Conservation (phyloP, 2,797 vertebrate genomes). For the Tolypeutes matacus region DNA sequence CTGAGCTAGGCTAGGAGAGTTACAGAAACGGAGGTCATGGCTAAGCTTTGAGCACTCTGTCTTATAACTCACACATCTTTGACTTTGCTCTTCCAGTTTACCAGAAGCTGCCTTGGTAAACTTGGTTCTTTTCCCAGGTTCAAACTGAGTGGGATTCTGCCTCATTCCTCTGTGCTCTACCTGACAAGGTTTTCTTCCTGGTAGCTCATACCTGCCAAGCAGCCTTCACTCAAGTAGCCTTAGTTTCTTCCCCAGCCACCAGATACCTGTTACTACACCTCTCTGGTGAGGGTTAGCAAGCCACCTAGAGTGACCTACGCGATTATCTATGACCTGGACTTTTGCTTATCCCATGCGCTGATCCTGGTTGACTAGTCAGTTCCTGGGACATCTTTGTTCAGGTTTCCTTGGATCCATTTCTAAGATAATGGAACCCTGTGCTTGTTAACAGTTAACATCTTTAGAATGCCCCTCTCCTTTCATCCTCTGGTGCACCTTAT, state of each 20-base stretch:
- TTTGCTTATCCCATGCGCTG: neutral
- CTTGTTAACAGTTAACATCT: neutral
- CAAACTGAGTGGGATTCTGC: neutral
- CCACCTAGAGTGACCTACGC: neutral
- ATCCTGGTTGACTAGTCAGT: neutral
- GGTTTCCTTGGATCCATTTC: neutral
- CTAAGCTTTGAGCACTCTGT: neutral
- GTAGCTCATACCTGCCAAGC: neutral
- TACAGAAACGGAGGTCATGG: no score
- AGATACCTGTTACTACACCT: neutral
- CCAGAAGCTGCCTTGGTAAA: neutral
- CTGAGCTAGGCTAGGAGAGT: neutral
- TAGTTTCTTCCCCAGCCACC: neutral
- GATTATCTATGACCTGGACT: neutral
- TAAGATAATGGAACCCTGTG: neutral
- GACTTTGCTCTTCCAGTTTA: neutral
- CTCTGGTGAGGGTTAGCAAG: neutral
- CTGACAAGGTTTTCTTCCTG: neutral
- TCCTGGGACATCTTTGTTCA: neutral
- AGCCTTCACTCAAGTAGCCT: neutral
- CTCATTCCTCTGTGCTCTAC: neutral
- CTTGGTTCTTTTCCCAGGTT: neutral
- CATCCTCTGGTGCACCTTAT: neutral
- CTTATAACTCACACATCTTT: neutral
- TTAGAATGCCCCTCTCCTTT: neutral